phyloP scores from a whole-genome alignment of 2,113 vertebrate species.

The Labrus mixtus region DNA sequence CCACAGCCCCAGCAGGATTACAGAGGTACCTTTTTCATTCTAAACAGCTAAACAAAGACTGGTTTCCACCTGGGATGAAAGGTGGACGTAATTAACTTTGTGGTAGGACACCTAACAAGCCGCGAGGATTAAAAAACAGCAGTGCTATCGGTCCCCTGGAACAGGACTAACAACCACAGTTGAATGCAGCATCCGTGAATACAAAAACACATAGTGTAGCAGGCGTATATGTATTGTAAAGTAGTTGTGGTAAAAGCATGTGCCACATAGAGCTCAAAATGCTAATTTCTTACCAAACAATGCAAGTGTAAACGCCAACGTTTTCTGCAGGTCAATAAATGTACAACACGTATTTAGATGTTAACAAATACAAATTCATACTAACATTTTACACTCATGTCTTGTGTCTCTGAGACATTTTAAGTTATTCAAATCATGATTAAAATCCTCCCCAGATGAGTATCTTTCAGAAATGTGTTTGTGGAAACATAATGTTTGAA shows the following conservation, averaged over 20 bases:
- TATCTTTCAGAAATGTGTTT: constrained; percentile 26
- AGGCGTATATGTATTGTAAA: too few relatives aligned
- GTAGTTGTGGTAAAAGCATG: too few relatives aligned
- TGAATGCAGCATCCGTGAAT: background rate
- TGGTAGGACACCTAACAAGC: constrained; percentile 26
- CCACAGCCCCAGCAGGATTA: constrained; percentile 24
- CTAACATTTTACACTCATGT: too few relatives aligned
- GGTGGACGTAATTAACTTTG: constrained; percentile 50
- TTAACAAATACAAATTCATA: too few relatives aligned
- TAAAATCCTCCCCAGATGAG: constrained; percentile 15
- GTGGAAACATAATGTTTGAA: constrained; percentile 24
- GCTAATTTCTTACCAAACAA: too few relatives aligned
- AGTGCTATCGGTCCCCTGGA: background rate
- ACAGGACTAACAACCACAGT: constrained; percentile 17
- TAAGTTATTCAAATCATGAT: constrained; percentile 10
- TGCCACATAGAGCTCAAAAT: too few relatives aligned
- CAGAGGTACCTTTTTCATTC: constrained; percentile 34
- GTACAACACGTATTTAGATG: too few relatives aligned
- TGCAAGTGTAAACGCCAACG: too few relatives aligned
- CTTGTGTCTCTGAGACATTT: background rate
- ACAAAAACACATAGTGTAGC: background rate
- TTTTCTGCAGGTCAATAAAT: too few relatives aligned
- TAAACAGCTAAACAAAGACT: constrained; percentile 46
- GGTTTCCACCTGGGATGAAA: constrained; percentile 40
- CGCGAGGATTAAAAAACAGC: constrained; percentile 24